These are phyloP conservation scores for Horisme vitalbata DNA, from an alignment of 2,888 invertebrate genomes.

Conservation along the genomic window DNA sequence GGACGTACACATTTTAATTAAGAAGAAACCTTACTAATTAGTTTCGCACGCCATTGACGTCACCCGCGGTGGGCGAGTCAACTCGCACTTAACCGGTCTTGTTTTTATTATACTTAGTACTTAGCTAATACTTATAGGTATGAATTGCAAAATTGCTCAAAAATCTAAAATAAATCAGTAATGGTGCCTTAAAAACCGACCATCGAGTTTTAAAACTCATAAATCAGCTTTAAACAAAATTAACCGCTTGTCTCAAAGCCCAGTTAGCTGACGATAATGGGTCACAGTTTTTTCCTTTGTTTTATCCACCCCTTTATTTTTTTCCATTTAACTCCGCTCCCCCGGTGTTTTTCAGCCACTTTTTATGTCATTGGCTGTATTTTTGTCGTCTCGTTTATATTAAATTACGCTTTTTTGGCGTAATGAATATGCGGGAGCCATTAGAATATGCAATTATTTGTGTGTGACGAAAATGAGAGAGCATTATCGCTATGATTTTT, in stretches of 20 bases:
- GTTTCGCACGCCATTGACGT: too few relatives aligned
- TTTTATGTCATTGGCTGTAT: constrained; percentile 74
- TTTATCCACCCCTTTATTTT: constrained; percentile 67
- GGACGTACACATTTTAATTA: too few relatives aligned
- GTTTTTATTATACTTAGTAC: too few relatives aligned
- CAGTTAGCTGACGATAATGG: constrained; percentile 68
- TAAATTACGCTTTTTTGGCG: constrained; percentile 78
- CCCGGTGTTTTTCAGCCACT: constrained; percentile 60
- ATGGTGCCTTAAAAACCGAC: constrained; percentile 4
- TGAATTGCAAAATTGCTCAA: too few relatives aligned
- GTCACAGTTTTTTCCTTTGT: constrained; percentile 64
- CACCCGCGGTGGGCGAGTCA: too few relatives aligned
- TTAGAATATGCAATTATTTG: constrained; percentile 58
- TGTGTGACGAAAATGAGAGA: constrained; percentile 65
- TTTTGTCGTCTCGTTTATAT: constrained; percentile 80
- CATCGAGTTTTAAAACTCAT: constrained; percentile 42
- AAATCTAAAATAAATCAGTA: too few relatives aligned
- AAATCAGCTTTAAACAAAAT: constrained; percentile 72
- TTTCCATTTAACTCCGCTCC: constrained; percentile 60
- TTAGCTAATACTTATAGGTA: too few relatives aligned
- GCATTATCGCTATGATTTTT: constrained; percentile 63
- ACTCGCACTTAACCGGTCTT: too few relatives aligned
- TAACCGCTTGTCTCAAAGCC: constrained; percentile 72
- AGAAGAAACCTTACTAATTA: too few relatives aligned
- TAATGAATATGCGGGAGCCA: constrained; percentile 77